phyloP scores from a whole-genome alignment of 2,888 invertebrate genomes.

The Spodoptera picta region DNA sequence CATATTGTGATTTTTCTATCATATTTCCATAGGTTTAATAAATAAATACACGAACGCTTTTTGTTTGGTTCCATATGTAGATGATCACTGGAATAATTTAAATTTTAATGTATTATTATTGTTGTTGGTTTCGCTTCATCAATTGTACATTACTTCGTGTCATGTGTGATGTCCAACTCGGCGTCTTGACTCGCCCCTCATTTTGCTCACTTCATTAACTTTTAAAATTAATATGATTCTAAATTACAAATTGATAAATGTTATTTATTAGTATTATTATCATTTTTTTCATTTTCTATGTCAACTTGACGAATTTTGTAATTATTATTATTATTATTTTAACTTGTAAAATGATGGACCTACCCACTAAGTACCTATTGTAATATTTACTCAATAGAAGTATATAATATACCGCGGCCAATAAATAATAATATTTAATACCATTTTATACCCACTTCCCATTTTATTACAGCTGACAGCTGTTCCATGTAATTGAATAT shows the following conservation, averaged over 20 bases:
- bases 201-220: conserved; percentile 71
- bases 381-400: conserved; percentile 79
- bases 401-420: conserved; percentile 86
- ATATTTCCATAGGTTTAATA: conserved; percentile 78
- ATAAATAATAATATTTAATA: conserved; percentile 86
- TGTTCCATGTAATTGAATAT: conserved; percentile 84
- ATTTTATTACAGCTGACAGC: conserved; percentile 81
- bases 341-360: conserved; percentile 68
- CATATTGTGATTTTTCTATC: conserved; percentile 85
- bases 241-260: conserved; percentile 59
- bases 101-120: conserved; percentile 72
- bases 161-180: conserved; percentile 59
- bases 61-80: conserved; percentile 73
- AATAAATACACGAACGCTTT: conserved; percentile 71
- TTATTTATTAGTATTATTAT: conserved; percentile 60
- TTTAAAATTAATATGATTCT: conserved; percentile 58
- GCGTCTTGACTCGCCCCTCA: conserved; percentile 68
- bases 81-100: conserved; percentile 71
- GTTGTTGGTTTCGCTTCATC: conserved; percentile 75
- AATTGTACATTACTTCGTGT: conserved; percentile 63
- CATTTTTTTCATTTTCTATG: conserved; percentile 56
- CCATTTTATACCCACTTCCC: conserved; percentile 87
- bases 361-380: conserved; percentile 70
- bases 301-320: conserved; percentile 53
- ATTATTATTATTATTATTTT: conserved; percentile 52